Evolutionary conservation across 2,888 invertebrate genomes (phyloP).

Genomic region (Scaptomyza cyrtandrae): DNA sequence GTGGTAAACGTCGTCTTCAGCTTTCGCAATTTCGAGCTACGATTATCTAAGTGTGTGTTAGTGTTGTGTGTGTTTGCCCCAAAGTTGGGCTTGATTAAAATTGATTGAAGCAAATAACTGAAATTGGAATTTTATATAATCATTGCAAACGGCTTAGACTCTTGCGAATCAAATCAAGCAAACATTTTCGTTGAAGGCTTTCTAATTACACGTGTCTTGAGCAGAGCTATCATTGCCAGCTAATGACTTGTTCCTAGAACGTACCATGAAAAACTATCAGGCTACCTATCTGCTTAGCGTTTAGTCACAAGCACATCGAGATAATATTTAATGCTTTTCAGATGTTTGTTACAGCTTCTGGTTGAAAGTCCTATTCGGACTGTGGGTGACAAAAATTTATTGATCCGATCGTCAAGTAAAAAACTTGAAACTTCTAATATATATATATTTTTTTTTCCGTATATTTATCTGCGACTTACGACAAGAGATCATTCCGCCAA

Average conservation of each 20-base stretch:
- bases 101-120: conserved; percentile 79
- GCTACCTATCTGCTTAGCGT: neutral
- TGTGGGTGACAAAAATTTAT: neutral
- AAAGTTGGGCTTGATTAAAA: conserved; percentile 72
- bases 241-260: neutral
- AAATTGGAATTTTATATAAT: conserved; percentile 67
- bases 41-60: conserved; percentile 6
- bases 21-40: conserved; percentile 41
- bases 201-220: conserved; percentile 50
- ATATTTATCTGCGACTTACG: no score
- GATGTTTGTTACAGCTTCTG: neutral
- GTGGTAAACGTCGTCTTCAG: conserved; percentile 31
- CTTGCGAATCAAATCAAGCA: conserved; percentile 42
- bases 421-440: no score
- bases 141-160: conserved; percentile 34
- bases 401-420: no score
- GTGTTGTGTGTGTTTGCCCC: conserved; percentile 22
- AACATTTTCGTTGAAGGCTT: conserved; percentile 31
- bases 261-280: neutral
- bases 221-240: neutral
- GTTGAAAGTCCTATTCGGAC: neutral
- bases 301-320: neutral
- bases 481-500: no score
- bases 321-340: no score
- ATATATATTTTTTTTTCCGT: no score